phyloP scores from a whole-genome alignment of 2,888 invertebrate genomes.

The Pedicia rivosa region DNA sequence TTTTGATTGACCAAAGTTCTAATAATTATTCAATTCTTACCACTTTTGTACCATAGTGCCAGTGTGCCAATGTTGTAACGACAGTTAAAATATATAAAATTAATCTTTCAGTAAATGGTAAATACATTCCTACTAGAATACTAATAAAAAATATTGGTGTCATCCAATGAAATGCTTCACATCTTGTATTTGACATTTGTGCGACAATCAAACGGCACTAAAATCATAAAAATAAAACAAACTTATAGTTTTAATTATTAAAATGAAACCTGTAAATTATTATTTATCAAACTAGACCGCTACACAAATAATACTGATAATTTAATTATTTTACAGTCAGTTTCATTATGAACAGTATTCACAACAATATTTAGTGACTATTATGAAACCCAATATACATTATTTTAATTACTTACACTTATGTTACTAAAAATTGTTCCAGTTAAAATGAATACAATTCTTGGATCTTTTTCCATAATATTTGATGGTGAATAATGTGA shows the following conservation, averaged over 20 bases:
- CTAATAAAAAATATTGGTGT: conserved; percentile 23
- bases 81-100: conserved; percentile 57
- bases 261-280: no score
- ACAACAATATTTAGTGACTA: no score
- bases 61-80: conserved; percentile 57
- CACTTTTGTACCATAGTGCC: conserved; percentile 85
- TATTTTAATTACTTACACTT: conserved; percentile 68
- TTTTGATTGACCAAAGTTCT: no score
- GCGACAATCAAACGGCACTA: conserved; percentile 94
- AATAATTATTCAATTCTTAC: no score
- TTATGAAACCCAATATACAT: no score
- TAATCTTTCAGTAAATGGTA: conserved; percentile 41
- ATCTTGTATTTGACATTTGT: conserved; percentile 91
- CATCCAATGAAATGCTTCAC: conserved; percentile 50
- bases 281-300: no score
- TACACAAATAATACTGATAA: no score
- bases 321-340: no score
- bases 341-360: no score
- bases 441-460: conserved; percentile 72
- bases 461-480: conserved; percentile 68
- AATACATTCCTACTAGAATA: conserved; percentile 21
- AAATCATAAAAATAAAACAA: conserved; percentile 18
- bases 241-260: no score
- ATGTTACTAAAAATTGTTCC: conserved; percentile 97
- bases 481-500: conserved; percentile 61